Evolutionary conservation across 92 coral and sea anemone genomes (phyloP), one percentile per base, ranked within the genome.

Genomic region (Isaurus tuberculatus): DNA sequence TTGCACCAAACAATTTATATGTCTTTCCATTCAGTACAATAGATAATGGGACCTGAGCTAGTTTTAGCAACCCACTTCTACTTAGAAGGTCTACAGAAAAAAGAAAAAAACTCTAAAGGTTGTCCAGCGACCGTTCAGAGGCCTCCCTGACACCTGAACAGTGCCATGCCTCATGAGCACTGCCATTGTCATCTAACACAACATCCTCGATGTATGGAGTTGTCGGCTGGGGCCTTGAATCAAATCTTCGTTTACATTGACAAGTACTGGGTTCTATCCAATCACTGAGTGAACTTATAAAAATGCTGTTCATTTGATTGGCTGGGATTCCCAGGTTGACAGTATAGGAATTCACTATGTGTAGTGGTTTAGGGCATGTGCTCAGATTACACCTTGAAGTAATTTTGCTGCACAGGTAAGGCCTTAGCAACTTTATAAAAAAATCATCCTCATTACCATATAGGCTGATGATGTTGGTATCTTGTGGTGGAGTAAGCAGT

Each of bases 31-130:
- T 19, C 37, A 89, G 26, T 34, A 29, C 65, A 20, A 89, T 81
- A 32, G 55, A 32, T 49, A 25, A 72, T 28, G 89, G 89, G 46
- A 42, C 58, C 80, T 75, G 89, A 67, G 29, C 53, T n/a, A 85
- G 44, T 55, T 60, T 85, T 53, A 90, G 79, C 57, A 82, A 55
- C 19, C 93, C 93, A 4, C 77, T 80, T 86, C 93, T 86, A 79
- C 93, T 86, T 14, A 86, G 86, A 75, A 90, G 70, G 55, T 90
- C 93, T n/a, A 89, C 84, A 70, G 89, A 89, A 85, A 89, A 89
- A 44, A 89, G 23, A 53, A 89, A 40, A 44, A 89, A 60, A 26
- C 65, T 53, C 63, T 89, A 70, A 30, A 85, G 75, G 82, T 85
- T 61, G 64, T 36, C 40, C 79, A 89, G 48, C 32, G 67, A 53